phyloP scores from a whole-genome alignment of 2,113 vertebrate genomes.

The Mastomys natalensis region DNA sequence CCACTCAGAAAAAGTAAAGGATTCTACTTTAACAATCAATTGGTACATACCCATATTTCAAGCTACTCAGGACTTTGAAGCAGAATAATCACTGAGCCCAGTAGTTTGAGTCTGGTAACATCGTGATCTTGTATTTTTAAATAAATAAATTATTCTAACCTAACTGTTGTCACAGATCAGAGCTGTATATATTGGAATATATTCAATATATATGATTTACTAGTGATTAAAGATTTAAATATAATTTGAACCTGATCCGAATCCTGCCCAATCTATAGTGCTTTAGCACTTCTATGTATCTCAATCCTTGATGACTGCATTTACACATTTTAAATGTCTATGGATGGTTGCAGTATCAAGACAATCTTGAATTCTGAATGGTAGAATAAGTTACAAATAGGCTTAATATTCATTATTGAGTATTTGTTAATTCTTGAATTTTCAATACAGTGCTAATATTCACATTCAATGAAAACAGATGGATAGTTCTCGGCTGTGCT shows the following conservation, averaged over 20 bases:
- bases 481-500: slow-evolving; percentile 71
- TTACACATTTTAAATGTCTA: slow-evolving; percentile 12
- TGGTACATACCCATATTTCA: background rate
- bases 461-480: slow-evolving; percentile 74
- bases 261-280: background rate
- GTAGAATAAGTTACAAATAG: slow-evolving; percentile 68
- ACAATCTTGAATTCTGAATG: slow-evolving; percentile 71
- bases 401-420: slow-evolving; percentile 75
- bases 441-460: slow-evolving; percentile 75
- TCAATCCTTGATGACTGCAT: background rate
- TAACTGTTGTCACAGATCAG: background rate
- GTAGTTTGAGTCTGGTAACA: background rate
- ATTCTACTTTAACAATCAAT: background rate
- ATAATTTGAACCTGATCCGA: background rate
- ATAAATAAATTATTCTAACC: background rate
- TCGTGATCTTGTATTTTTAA: background rate
- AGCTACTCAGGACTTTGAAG: background rate
- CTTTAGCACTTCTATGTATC: background rate
- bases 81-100: background rate
- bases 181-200: background rate
- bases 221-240: background rate
- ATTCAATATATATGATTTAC: background rate
- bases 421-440: slow-evolving; percentile 79
- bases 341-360: background rate
- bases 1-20: background rate